Conservation (phyloP, 2,113 vertebrate species). For the Echinops telfairi region DNA sequence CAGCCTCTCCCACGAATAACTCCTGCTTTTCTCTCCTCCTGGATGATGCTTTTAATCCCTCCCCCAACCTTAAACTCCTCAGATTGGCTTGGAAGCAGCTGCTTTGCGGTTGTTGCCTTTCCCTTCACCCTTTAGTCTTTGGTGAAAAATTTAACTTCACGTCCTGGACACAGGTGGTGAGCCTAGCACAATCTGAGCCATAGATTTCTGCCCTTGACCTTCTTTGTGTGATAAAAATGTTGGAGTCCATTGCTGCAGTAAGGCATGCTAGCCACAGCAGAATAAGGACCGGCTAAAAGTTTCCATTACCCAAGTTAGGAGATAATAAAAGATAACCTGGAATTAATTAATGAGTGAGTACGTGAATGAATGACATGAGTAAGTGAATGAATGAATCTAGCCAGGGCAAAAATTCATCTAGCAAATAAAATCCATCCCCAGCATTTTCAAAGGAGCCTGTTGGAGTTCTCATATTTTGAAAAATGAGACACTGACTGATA, state of each 20-base stretch:
- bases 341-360: not conserved
- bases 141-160: constrained; percentile 17
- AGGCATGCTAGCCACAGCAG: constrained; percentile 3
- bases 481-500: constrained; percentile 82
- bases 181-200: constrained; percentile 28
- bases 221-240: constrained; percentile 36
- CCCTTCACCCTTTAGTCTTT: not conserved
- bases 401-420: constrained; percentile 12
- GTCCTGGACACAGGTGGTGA: constrained; percentile 34
- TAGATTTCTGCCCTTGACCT: constrained; percentile 59
- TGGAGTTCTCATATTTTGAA: constrained; percentile 75
- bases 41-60: not conserved
- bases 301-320: constrained; percentile 47
- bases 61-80: constrained; percentile 51
- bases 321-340: not conserved
- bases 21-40: not conserved
- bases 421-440: constrained; percentile 25
- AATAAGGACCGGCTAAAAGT: constrained; percentile 32
- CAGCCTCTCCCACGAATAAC: not conserved
- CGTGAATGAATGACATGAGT: not conserved
- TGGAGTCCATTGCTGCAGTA: not conserved
- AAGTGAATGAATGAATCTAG: not conserved
- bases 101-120: not conserved
- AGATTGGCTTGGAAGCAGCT: not conserved
- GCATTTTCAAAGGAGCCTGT: constrained; percentile 57